These are phyloP conservation scores for Elysia crispata DNA, from an alignment of 2,888 invertebrate species.

Conservation along the genomic window DNA sequence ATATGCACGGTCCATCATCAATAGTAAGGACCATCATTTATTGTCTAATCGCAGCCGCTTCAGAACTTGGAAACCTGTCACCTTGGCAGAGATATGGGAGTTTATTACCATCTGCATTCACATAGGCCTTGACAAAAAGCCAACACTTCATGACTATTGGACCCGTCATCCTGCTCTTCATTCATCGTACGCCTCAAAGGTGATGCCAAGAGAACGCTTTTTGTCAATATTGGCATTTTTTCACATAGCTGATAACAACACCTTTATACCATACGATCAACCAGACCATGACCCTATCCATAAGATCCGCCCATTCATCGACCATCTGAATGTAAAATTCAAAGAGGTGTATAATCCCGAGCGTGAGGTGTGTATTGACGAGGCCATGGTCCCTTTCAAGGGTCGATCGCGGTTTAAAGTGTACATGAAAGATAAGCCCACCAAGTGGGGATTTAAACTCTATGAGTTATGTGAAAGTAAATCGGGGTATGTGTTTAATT, in stretches of 20 bases:
- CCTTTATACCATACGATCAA: neutral
- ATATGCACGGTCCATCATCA: neutral
- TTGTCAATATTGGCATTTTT: conserved; percentile 1
- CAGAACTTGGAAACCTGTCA: conserved; percentile 7
- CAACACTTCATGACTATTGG: conserved; percentile 10
- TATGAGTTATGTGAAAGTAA: conserved; percentile 27
- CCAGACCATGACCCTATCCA: conserved; percentile 18
- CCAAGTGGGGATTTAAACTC: conserved; percentile 36
- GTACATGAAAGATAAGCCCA: conserved; percentile 34
- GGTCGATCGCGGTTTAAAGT: conserved; percentile 18
- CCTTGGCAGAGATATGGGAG: neutral
- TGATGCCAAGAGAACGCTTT: conserved; percentile 18
- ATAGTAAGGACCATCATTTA: neutral
- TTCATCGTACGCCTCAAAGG: neutral
- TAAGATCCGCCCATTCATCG: conserved; percentile 4
- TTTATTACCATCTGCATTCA: conserved; percentile 17
- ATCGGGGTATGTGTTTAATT: conserved; percentile 5
- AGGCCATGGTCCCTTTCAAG: conserved; percentile 34
- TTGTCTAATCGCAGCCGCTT: neutral
- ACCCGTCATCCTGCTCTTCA: neutral
- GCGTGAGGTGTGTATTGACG: neutral
- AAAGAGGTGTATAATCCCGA: neutral
- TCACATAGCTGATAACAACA: neutral
- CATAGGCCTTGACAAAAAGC: neutral
- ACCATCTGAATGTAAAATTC: neutral